Percentiles rank a stretch among this genome's conserved stretches.
Conservation (phyloP, 1,140 invertebrate species). For the Euura lappo region DNA sequence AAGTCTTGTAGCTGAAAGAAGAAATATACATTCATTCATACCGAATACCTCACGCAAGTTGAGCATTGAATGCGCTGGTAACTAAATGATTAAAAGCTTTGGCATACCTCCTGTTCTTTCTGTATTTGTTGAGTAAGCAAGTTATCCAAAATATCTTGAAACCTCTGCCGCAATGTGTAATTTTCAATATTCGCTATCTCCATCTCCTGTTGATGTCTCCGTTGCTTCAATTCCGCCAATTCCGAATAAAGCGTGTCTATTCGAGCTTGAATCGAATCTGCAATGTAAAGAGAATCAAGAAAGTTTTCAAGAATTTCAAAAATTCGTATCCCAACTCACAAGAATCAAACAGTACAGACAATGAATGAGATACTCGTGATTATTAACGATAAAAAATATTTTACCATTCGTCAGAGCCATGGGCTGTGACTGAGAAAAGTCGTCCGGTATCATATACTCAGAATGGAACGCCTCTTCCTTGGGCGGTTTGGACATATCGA, state of each 20-base stretch:
- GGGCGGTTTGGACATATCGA: constrained; percentile 34
- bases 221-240: constrained; percentile 73
- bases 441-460: constrained; percentile 53
- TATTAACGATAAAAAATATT: constrained; percentile 11
- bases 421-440: constrained; percentile 41
- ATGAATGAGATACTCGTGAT: too few relatives aligned
- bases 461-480: constrained; percentile 53
- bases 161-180: constrained; percentile 77
- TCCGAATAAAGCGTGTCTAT: constrained; percentile 68
- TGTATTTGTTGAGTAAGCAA: constrained; percentile 79
- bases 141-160: constrained; percentile 81
- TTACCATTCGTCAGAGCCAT: constrained; percentile 46
- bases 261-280: constrained; percentile 50
- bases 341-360: constrained; percentile 11
- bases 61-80: not conserved
- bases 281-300: constrained; percentile 23
- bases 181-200: constrained; percentile 89
- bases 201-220: constrained; percentile 77
- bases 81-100: constrained; percentile 1
- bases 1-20: constrained; percentile 45
- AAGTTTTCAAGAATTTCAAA: constrained; percentile 13
- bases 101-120: constrained; percentile 77
- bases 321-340: not conserved
- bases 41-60: not conserved
- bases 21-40: constrained; percentile 12